Evolutionary conservation across 1,140 invertebrate genomes (phyloP).

Genomic region (Sitodiplosis mosellana): DNA sequence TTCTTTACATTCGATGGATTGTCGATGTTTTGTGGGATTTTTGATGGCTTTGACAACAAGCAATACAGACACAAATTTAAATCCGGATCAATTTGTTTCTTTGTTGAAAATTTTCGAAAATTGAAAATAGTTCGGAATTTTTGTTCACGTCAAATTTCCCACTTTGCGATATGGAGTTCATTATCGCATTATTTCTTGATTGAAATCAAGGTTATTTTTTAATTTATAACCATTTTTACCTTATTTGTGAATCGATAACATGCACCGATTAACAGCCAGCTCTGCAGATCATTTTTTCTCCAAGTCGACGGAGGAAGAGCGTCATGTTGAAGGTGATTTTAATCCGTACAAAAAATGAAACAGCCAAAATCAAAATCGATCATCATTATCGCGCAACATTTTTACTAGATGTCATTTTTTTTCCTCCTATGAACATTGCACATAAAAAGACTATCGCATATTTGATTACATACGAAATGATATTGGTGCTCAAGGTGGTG

Average conservation of each 20-base stretch:
- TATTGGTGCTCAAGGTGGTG: too few species aligned
- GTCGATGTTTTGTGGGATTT: neutral
- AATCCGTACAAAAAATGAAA: neutral
- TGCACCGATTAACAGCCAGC: slow-evolving; percentile 1
- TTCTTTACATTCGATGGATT: neutral
- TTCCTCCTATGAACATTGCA: too few species aligned
- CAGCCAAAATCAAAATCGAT: neutral
- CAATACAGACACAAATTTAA: neutral
- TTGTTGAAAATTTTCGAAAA: too few species aligned
- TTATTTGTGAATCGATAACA: too few species aligned
- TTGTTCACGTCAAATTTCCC: neutral
- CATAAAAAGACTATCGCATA: neutral
- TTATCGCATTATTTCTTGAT: too few species aligned
- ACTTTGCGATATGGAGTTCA: neutral
- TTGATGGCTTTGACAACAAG: neutral
- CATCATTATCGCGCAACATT: neutral
- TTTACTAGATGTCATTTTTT: neutral
- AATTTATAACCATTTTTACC: neutral
- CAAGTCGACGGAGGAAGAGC: slow-evolving; percentile 3
- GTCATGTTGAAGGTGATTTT: slow-evolving; percentile 5
- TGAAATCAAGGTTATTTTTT: neutral
- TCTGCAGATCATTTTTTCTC: slow-evolving; percentile 5
- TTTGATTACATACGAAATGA: too few species aligned
- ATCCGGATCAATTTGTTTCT: too few species aligned
- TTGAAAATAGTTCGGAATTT: neutral